Percentiles rank a stretch among this genome's conserved stretches.
Evolutionary conservation across 2,113 vertebrate genomes (phyloP).

Genomic region (Callorhinus ursinus): DNA sequence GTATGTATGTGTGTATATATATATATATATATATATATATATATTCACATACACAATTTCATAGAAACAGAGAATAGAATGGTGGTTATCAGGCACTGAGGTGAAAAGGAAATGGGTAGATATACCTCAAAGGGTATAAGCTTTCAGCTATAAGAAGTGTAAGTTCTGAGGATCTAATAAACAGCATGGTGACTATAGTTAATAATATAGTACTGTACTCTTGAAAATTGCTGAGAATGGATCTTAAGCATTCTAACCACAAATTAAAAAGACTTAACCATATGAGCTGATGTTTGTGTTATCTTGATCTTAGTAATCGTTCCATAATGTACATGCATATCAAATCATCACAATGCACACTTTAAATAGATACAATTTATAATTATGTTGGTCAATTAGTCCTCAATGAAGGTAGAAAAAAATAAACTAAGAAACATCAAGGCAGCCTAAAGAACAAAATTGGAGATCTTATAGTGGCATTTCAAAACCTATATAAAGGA

Average conservation of each 20-base stretch:
- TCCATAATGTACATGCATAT: not conserved
- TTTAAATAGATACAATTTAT: not conserved
- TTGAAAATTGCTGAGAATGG: not conserved
- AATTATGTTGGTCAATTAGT: not conserved
- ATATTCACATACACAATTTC: not conserved
- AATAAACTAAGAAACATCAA: not conserved
- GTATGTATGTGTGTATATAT: not conserved
- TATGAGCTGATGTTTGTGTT: not conserved
- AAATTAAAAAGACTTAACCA: not conserved
- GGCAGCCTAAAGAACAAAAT: not conserved
- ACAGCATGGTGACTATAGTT: not conserved
- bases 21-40: not conserved
- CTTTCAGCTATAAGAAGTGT: not conserved
- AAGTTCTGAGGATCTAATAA: not conserved
- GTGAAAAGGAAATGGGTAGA: not conserved
- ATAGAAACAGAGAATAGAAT: not conserved
- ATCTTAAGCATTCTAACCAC: not conserved
- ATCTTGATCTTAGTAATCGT: not conserved
- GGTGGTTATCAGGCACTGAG: not conserved
- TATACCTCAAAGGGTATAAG: not conserved
- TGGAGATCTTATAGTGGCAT: not conserved
- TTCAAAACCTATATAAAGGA: not conserved
- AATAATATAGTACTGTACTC: not conserved
- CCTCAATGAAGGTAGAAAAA: not conserved
- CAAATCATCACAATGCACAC: not conserved